Percentiles rank a stretch among this genome's conserved stretches.
Conservation (phyloP, 2,888 invertebrate species). For the Melinopterus prodromus region DNA sequence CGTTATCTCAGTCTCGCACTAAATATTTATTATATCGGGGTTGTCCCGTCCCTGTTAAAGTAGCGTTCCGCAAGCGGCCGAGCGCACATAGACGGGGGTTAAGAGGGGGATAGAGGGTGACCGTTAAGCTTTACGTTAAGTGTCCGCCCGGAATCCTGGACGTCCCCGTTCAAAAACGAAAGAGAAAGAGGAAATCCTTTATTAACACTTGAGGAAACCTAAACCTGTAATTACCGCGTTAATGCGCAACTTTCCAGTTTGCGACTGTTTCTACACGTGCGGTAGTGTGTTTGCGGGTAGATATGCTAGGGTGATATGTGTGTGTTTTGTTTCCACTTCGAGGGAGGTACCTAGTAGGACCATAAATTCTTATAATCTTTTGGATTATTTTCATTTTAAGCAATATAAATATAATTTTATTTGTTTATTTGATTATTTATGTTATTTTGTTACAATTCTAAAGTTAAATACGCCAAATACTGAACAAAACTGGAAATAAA, state of each 20-base stretch:
- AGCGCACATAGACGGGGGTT: not conserved
- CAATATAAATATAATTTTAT: no score
- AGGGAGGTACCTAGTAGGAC: not conserved
- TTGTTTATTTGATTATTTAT: no score
- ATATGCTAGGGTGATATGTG: not conserved
- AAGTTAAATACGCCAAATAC: no score
- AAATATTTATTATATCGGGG: constrained; percentile 4
- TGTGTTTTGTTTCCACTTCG: not conserved
- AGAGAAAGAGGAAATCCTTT: constrained; percentile 4
- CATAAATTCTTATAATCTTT: not conserved
- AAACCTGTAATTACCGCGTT: not conserved
- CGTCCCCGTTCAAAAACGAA: not conserved
- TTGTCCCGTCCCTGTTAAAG: not conserved
- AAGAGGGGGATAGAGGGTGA: not conserved
- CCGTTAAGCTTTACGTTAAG: constrained; percentile 4
- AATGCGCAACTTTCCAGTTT: not conserved
- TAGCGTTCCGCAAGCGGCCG: not conserved
- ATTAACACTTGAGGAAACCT: constrained; percentile 4
- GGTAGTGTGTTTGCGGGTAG: not conserved
- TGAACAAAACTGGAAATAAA: no score
- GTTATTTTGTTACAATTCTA: no score
- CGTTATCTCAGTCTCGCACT: constrained; percentile 4
- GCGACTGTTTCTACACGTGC: not conserved
- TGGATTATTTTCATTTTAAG: no score
- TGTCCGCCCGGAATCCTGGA: not conserved